Conservation (phyloP, 1,140 invertebrate species). For the Habropoda laboriosa region DNA sequence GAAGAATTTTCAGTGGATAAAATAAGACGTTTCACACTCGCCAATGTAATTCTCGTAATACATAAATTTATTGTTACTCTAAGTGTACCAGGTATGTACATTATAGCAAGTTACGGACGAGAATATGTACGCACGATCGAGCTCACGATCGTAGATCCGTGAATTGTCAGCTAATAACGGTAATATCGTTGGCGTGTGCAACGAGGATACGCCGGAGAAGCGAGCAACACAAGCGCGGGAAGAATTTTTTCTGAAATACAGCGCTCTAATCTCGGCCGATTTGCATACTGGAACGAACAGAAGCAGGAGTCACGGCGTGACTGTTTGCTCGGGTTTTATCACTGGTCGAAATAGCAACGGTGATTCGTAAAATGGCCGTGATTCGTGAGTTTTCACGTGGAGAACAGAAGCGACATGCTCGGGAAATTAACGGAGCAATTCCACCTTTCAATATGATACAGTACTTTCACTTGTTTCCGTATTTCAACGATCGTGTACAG, state of each 20-base stretch:
- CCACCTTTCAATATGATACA: background rate
- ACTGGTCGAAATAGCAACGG: background rate
- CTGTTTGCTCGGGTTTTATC: background rate
- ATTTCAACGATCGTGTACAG: too few relatives aligned
- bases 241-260: conserved; percentile 2
- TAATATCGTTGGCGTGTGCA: conserved; percentile 9
- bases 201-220: background rate
- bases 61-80: too few relatives aligned
- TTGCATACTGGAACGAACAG: background rate
- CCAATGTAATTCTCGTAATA: too few relatives aligned
- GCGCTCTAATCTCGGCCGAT: background rate
- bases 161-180: background rate
- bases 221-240: too few relatives aligned
- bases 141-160: background rate
- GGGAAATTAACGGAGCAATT: background rate
- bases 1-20: too few relatives aligned
- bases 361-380: background rate
- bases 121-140: background rate
- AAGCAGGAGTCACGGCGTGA: background rate
- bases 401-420: background rate
- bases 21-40: too few relatives aligned
- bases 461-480: background rate
- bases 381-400: background rate
- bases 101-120: too few relatives aligned
- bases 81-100: too few relatives aligned